Evolutionary conservation across 2,113 vertebrate species (phyloP).

Genomic region (Leptosomus discolor): DNA sequence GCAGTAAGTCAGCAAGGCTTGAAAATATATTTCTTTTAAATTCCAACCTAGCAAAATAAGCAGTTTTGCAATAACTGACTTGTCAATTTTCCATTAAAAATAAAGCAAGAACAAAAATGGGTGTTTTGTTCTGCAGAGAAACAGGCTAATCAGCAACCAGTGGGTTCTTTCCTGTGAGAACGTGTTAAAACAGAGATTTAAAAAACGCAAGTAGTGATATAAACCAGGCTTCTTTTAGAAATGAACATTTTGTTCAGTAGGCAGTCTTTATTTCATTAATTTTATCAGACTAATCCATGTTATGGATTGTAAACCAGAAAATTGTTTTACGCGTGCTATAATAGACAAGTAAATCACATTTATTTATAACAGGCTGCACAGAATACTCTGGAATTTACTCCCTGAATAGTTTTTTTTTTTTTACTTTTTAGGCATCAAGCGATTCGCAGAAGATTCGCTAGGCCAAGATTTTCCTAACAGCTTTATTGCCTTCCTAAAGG

Average conservation of each 20-base stretch:
- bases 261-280: background rate
- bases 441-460: background rate
- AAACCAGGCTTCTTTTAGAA: background rate
- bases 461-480: background rate
- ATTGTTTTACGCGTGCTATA: background rate
- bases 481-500: background rate
- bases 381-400: background rate
- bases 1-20: background rate
- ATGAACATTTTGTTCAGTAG: background rate
- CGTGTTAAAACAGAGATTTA: background rate
- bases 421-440: background rate
- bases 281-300: background rate
- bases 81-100: slow-evolving; percentile 43
- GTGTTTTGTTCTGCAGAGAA: background rate
- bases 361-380: background rate
- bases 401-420: background rate
- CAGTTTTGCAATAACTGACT: background rate
- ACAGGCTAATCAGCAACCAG: background rate
- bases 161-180: background rate
- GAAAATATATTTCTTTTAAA: background rate
- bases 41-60: background rate
- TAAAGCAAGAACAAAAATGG: background rate
- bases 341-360: background rate
- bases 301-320: background rate
- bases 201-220: background rate